A percentile compares a stretch with the other conserved stretches of the same genome.
phyloP scores from a whole-genome alignment of 1,140 invertebrate genomes.

The Saxidomus purpurata region DNA sequence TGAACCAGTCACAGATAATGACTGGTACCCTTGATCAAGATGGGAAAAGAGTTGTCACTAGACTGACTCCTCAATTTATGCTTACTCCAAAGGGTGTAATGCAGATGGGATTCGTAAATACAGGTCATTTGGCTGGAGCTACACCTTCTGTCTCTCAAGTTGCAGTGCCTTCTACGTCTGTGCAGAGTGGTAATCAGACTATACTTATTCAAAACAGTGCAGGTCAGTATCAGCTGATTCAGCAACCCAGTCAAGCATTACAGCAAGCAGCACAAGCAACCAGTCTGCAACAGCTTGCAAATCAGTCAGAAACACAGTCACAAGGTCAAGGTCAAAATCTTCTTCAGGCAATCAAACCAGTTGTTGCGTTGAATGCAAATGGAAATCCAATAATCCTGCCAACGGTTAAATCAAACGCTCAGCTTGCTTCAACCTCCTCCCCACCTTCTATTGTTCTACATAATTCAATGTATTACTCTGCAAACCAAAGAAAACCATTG shows the following conservation, averaged over 20 bases:
- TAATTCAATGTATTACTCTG: slow-evolving; percentile 29
- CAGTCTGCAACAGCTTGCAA: neutral
- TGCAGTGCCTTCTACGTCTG: neutral
- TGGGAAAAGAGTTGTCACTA: slow-evolving; percentile 42
- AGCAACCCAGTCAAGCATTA: slow-evolving; percentile 22
- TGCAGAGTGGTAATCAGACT: neutral
- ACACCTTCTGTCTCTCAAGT: slow-evolving; percentile 3
- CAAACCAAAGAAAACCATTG: neutral
- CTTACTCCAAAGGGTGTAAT: slow-evolving; percentile 52
- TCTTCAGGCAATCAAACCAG: slow-evolving; percentile 35
- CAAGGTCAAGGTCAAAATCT: neutral
- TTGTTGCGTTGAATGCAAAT: slow-evolving; percentile 57
- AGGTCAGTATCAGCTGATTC: slow-evolving; percentile 50
- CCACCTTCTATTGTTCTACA: slow-evolving; percentile 38
- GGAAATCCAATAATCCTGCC: slow-evolving; percentile 56
- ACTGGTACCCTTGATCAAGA: slow-evolving; percentile 40
- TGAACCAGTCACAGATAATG: neutral
- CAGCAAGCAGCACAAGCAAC: slow-evolving; percentile 15
- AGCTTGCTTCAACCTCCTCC: neutral
- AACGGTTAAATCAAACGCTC: slow-evolving; percentile 5
- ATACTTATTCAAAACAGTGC: slow-evolving; percentile 43
- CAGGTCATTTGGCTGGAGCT: slow-evolving; percentile 6
- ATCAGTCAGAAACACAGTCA: neutral
- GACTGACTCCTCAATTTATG: slow-evolving; percentile 41
- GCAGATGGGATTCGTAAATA: slow-evolving; percentile 44